Conservation (phyloP, 53 echinoderm and acorn worm genomes). For the Echinometra lucunter region DNA sequence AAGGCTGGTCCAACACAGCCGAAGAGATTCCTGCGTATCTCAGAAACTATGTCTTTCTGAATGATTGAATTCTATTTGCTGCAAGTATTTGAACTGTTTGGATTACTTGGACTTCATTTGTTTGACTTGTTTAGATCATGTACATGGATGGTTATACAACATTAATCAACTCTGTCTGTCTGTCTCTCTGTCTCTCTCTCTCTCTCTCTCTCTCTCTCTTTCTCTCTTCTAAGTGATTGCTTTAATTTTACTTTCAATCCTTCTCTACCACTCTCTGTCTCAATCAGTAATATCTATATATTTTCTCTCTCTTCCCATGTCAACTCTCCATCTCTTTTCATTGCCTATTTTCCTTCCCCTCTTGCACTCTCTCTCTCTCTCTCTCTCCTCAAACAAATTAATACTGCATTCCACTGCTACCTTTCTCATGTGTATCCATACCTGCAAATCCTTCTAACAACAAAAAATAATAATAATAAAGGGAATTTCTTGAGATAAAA, state of each 20-base stretch:
- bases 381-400: too few species aligned
- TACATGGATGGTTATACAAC: background rate
- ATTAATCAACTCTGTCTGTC: slow-evolving; percentile 8
- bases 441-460: too few species aligned
- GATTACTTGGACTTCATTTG: slow-evolving; percentile 32
- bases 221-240: background rate
- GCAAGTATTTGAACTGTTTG: slow-evolving; percentile 40
- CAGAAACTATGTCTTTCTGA: background rate
- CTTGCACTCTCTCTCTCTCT: background rate
- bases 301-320: background rate
- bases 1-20: background rate
- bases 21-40: slow-evolving; percentile 23
- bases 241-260: background rate
- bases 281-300: background rate
- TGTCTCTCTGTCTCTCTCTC: background rate
- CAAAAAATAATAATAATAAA: too few species aligned
- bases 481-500: too few species aligned
- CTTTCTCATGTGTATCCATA: too few species aligned
- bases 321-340: background rate
- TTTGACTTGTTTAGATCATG: slow-evolving; percentile 30
- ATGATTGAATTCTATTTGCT: slow-evolving; percentile 56
- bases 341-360: background rate
- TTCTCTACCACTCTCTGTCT: background rate
- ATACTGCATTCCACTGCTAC: too few species aligned
- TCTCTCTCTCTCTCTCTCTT: background rate